Conservation (phyloP, 2,797 vertebrate species). For the Enteromius treurensis region DNA sequence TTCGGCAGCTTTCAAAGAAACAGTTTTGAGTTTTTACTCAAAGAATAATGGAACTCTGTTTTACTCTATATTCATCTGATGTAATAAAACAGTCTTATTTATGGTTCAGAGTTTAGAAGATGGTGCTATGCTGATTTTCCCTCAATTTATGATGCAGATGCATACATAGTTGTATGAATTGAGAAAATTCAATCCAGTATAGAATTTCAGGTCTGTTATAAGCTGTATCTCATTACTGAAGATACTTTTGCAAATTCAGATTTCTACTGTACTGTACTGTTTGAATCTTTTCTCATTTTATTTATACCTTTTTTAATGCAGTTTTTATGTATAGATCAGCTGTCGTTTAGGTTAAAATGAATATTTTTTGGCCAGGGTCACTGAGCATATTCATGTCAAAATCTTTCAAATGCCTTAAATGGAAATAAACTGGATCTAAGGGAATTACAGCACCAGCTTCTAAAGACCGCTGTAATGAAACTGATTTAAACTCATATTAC, state of each 20-base stretch:
- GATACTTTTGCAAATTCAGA: conserved; percentile 20
- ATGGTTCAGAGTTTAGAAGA: background rate
- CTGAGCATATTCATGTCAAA: conserved; percentile 26
- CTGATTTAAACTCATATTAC: conserved; percentile 50
- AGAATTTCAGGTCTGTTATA: conserved; percentile 37
- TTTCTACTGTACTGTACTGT: conserved; percentile 27
- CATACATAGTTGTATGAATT: conserved; percentile 22
- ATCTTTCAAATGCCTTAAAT: conserved; percentile 40
- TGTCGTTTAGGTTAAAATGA: conserved; percentile 29
- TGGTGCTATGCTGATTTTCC: background rate
- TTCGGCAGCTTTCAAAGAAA: conserved; percentile 29
- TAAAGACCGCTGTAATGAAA: conserved; percentile 55
- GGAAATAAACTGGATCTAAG: conserved; percentile 53
- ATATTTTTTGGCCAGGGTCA: conserved; percentile 36
- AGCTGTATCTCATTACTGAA: conserved; percentile 20
- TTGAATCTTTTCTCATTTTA: conserved; percentile 37
- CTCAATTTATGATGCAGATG: conserved; percentile 4
- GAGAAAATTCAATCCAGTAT: conserved; percentile 38
- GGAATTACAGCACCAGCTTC: conserved; percentile 47
- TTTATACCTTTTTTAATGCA: conserved; percentile 53
- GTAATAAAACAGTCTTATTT: conserved; percentile 18
- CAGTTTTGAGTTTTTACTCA: background rate
- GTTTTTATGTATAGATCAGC: conserved; percentile 43
- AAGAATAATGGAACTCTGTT: background rate
- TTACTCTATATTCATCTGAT: background rate